Evolutionary conservation across 2,113 vertebrate genomes (phyloP).

Genomic region (Cynopterus brachyotis): DNA sequence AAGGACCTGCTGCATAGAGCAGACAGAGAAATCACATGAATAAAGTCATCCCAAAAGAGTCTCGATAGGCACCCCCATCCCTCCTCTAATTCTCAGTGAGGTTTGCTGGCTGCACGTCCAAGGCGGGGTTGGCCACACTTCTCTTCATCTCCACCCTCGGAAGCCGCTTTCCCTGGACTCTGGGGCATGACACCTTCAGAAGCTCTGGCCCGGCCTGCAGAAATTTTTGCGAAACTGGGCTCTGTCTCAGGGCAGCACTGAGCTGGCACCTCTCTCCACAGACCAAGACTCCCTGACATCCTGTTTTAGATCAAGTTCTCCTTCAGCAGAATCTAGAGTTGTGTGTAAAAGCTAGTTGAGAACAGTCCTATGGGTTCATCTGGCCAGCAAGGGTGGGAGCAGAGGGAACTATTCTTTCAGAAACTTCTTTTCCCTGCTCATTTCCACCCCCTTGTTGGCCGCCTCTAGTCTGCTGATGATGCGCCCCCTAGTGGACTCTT

Average conservation of each 20-base stretch:
- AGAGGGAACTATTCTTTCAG: not conserved
- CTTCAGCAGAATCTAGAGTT: not conserved
- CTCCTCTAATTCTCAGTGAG: not conserved
- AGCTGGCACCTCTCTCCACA: not conserved
- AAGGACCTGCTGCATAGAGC: not conserved
- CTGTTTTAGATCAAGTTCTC: not conserved
- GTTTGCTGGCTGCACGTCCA: not conserved
- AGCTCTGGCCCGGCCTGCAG: not conserved
- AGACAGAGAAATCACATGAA: not conserved
- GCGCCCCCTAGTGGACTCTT: conserved; percentile 47
- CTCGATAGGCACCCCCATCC: not conserved
- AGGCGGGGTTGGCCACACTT: not conserved
- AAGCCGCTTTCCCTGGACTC: not conserved
- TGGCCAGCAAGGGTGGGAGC: not conserved
- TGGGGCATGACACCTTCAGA: not conserved
- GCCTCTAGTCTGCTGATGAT: not conserved
- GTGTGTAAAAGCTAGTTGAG: not conserved
- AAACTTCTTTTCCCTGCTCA: not conserved
- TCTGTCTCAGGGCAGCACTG: not conserved
- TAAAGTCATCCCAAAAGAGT: not conserved
- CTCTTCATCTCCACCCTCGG: not conserved
- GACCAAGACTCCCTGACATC: not conserved
- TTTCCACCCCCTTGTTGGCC: not conserved
- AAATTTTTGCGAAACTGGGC: not conserved
- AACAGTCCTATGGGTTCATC: not conserved